Evolutionary conservation across 2,797 vertebrate species (phyloP).

Genomic region (Cyclopterus lumpus): DNA sequence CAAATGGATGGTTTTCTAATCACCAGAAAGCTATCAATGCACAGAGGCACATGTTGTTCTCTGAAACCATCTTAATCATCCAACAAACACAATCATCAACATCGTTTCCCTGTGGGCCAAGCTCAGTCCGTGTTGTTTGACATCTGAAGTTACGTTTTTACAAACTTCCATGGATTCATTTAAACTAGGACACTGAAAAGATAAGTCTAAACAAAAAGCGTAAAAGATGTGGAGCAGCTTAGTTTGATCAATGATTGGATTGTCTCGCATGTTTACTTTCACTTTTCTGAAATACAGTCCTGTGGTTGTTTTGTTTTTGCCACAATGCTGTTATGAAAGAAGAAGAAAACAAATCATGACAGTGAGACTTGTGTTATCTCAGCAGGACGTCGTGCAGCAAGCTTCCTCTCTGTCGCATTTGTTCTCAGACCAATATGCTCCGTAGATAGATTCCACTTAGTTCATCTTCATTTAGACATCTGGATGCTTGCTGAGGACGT

Average conservation of each 20-base stretch:
- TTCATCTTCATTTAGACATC: conserved; percentile 62
- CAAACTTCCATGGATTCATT: conserved; percentile 34
- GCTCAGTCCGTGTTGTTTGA: conserved; percentile 17
- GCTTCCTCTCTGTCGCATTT: conserved; percentile 44
- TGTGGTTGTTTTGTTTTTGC: conserved; percentile 60
- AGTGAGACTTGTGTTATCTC: conserved; percentile 73
- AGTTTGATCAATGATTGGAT: conserved; percentile 48
- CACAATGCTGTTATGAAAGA: conserved; percentile 46
- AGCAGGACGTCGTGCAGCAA: conserved; percentile 58
- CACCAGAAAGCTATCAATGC: conserved; percentile 63
- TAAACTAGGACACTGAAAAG: conserved; percentile 17
- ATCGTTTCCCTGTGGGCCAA: conserved; percentile 36
- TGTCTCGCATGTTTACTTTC: conserved; percentile 53
- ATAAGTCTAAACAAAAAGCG: conserved; percentile 39
- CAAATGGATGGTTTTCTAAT: conserved; percentile 79
- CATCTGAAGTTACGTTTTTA: conserved; percentile 31
- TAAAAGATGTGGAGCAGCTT: conserved; percentile 27
- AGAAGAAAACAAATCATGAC: conserved; percentile 44
- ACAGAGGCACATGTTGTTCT: conserved; percentile 67
- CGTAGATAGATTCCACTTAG: conserved; percentile 54
- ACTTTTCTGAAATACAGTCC: conserved; percentile 51
- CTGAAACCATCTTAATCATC: conserved; percentile 73
- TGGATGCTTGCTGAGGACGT: conserved; percentile 38
- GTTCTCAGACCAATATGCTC: conserved; percentile 55
- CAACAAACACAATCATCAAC: conserved; percentile 72